Conservation (phyloP, 1,140 invertebrate species). For the Drosophila jambulina region DNA sequence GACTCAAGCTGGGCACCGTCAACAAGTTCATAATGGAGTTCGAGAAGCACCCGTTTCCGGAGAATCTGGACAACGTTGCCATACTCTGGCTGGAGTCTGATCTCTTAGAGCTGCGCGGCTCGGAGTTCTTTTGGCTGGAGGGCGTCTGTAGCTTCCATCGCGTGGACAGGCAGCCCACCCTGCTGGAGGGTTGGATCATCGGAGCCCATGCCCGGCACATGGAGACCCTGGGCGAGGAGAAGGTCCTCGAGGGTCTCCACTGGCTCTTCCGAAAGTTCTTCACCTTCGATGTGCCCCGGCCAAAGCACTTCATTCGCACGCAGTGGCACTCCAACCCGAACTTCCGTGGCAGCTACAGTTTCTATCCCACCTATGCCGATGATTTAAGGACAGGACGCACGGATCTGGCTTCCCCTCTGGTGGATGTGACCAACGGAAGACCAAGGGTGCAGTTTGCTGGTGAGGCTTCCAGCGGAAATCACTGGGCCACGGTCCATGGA, state of each 20-base stretch:
- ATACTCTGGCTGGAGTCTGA: conserved; percentile 87
- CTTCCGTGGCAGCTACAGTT: conserved; percentile 90
- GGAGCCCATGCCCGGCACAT: conserved; percentile 86
- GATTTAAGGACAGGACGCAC: conserved; percentile 85
- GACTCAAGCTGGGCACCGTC: conserved; percentile 89
- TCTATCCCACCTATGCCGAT: conserved; percentile 87
- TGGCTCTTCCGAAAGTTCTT: conserved; percentile 85
- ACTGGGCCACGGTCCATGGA: conserved; percentile 92
- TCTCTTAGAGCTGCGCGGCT: conserved; percentile 62
- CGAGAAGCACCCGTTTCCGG: conserved; percentile 88
- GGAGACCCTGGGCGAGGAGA: conserved; percentile 86
- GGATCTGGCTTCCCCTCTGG: conserved; percentile 87
- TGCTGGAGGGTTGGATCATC: conserved; percentile 89
- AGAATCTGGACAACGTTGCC: conserved; percentile 81
- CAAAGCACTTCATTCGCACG: conserved; percentile 73
- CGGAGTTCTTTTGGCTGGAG: conserved; percentile 86
- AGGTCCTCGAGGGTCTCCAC: conserved; percentile 85
- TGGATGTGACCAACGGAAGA: conserved; percentile 78
- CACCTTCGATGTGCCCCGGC: conserved; percentile 54
- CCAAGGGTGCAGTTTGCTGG: conserved; percentile 90
- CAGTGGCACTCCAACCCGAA: conserved; percentile 89
- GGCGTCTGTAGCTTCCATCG: conserved; percentile 89
- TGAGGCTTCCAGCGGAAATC: conserved; percentile 89
- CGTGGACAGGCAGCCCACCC: conserved; percentile 88
- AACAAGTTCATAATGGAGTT: conserved; percentile 93